A percentile compares a stretch with the other conserved stretches of the same genome.
Conservation (phyloP, 2,797 vertebrate species). For the Coendou prehensilis region DNA sequence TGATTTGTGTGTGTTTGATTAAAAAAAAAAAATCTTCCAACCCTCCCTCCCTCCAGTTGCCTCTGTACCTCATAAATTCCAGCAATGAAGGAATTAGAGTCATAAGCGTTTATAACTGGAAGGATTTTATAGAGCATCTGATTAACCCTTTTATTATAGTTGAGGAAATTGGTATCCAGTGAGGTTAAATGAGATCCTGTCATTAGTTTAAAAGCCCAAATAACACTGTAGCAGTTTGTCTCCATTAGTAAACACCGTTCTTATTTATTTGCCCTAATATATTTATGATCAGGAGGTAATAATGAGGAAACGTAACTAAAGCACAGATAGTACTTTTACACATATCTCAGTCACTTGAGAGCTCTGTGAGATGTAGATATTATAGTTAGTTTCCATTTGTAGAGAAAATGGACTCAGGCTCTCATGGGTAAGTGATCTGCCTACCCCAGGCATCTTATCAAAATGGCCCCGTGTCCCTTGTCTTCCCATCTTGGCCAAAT, state of each 20-base stretch:
- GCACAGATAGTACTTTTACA: not conserved
- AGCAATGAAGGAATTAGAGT: constrained; percentile 70
- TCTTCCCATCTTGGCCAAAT: not conserved
- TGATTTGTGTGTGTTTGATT: constrained; percentile 69
- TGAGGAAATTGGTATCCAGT: constrained; percentile 60
- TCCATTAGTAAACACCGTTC: constrained; percentile 46
- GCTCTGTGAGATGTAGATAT: not conserved
- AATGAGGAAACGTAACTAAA: constrained; percentile 6
- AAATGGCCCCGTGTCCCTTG: not conserved
- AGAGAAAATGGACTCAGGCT: not conserved
- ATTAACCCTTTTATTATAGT: constrained; percentile 66
- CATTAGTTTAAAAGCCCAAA: constrained; percentile 65
- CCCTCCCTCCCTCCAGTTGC: not conserved
- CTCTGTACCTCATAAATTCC: constrained; percentile 70
- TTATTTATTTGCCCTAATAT: constrained; percentile 26
- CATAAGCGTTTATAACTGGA: constrained; percentile 60
- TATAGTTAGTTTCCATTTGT: constrained; percentile 1
- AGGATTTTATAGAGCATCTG: constrained; percentile 68
- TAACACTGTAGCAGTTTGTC: constrained; percentile 55
- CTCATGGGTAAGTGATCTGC: not conserved
- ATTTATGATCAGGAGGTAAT: constrained; percentile 8
- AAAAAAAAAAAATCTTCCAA: constrained; percentile 35
- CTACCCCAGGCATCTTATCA: not conserved
- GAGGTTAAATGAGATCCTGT: constrained; percentile 54
- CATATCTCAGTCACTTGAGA: not conserved